Percentiles rank a stretch among this genome's conserved stretches.
These are phyloP conservation scores for Dermatemys mawii DNA, from an alignment of 2,113 vertebrate species.

Conservation along the genomic window DNA sequence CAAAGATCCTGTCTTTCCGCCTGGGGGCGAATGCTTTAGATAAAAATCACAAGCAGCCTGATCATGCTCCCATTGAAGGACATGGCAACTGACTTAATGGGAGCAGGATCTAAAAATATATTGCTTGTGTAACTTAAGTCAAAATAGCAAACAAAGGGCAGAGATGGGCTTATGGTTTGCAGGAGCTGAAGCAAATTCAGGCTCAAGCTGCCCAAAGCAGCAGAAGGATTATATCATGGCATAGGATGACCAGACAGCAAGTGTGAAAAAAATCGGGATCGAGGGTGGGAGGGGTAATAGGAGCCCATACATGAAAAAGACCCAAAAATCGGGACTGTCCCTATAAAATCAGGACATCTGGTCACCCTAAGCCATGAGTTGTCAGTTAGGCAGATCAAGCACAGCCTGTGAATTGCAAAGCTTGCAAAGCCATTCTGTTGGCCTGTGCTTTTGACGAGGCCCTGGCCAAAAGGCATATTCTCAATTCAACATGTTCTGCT, in stretches of 20 bases:
- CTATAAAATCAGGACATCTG: too few relatives aligned
- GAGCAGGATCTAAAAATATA: conserved; percentile 34
- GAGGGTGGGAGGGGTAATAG: too few relatives aligned
- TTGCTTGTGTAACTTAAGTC: conserved; percentile 50
- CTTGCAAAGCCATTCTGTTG: neutral
- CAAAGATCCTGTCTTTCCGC: conserved; percentile 64
- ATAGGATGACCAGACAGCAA: too few relatives aligned
- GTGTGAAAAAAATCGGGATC: too few relatives aligned
- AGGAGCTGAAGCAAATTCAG: neutral
- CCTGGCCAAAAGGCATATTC: neutral
- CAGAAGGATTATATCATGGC: fast-evolving
- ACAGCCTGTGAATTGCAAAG: neutral
- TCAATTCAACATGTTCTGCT: neutral
- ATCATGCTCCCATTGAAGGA: conserved; percentile 58
- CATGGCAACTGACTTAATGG: conserved; percentile 32
- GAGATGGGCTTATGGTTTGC: neutral
- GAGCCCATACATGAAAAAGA: too few relatives aligned
- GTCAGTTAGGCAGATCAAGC: neutral
- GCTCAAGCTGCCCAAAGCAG: neutral
- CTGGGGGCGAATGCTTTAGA: conserved; percentile 51
- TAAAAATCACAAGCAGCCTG: conserved; percentile 34
- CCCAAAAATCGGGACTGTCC: too few relatives aligned
- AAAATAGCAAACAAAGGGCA: conserved; percentile 3
- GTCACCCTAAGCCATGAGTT: neutral
- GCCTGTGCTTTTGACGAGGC: neutral